phyloP scores from a whole-genome alignment of 2,888 invertebrate genomes.

The Noctuana brunneofusca region DNA sequence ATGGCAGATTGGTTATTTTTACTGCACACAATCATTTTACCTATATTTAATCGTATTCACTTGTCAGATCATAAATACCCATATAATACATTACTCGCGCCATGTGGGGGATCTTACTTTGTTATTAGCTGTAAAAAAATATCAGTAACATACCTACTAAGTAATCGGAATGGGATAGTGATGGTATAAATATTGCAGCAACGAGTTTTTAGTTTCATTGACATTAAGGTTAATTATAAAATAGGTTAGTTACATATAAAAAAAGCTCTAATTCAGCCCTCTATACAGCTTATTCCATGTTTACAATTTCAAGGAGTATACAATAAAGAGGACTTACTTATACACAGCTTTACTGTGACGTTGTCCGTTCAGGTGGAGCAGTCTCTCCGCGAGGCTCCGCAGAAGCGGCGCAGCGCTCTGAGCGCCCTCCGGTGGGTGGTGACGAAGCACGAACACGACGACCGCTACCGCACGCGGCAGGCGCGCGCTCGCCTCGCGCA shows the following conservation, averaged over 20 bases:
- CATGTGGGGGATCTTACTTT: too few species aligned
- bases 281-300: background rate
- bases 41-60: background rate
- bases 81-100: too few species aligned
- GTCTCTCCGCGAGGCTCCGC: constrained; percentile 92
- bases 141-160: too few species aligned
- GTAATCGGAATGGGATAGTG: background rate
- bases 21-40: background rate
- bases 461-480: constrained; percentile 92
- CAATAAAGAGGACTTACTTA: too few species aligned
- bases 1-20: background rate
- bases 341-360: background rate
- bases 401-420: constrained; percentile 91
- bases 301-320: too few species aligned
- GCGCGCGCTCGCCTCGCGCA: constrained; percentile 93
- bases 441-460: constrained; percentile 97
- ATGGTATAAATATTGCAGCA: background rate
- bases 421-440: constrained; percentile 91
- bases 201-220: too few species aligned
- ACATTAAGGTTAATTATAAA: background rate
- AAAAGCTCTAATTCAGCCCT: background rate
- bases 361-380: constrained; percentile 85
- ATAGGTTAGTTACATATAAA: background rate
- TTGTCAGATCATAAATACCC: too few species aligned
- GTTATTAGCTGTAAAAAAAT: too few species aligned